phyloP scores from a whole-genome alignment of 2,797 vertebrate genomes.

The Brotula barbata region DNA sequence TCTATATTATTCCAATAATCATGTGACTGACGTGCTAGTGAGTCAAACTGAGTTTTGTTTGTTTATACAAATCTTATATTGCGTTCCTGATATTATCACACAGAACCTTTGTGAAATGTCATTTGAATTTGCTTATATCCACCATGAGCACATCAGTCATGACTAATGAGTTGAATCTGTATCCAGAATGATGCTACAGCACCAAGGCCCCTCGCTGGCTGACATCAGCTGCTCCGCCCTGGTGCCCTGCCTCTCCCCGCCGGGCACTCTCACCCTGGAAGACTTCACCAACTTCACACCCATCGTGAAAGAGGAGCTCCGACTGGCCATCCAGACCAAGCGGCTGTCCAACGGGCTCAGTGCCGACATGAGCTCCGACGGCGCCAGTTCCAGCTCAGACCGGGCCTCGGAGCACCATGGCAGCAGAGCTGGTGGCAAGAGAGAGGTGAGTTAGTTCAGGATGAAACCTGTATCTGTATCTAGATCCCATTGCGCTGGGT shows the following conservation, averaged over 20 bases:
- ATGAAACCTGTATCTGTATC: neutral
- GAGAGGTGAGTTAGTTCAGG: conserved; percentile 64
- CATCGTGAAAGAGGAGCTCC: conserved; percentile 92
- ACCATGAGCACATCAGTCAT: too few relatives aligned
- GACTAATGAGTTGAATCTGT: neutral
- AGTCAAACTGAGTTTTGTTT: too few relatives aligned
- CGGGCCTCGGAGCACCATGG: conserved; percentile 22
- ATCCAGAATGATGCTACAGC: conserved; percentile 94
- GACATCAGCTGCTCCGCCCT: conserved; percentile 93
- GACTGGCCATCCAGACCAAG: conserved; percentile 89
- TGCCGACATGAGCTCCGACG: conserved; percentile 77
- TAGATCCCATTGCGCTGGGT: too few relatives aligned
- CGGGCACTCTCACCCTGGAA: conserved; percentile 89
- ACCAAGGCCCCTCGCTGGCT: conserved; percentile 86
- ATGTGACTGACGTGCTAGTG: too few relatives aligned
- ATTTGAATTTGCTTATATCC: neutral
- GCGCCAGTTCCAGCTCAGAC: conserved; percentile 79
- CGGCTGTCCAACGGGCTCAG: conserved; percentile 85
- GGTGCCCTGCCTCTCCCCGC: conserved; percentile 93
- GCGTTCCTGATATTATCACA: too few relatives aligned
- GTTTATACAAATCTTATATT: too few relatives aligned
- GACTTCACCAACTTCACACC: conserved; percentile 93
- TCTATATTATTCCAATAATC: too few relatives aligned
- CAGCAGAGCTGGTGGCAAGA: conserved; percentile 18
- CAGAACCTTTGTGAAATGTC: neutral